Conservation (phyloP, 2,888 invertebrate genomes). For the Folsomia candida region DNA sequence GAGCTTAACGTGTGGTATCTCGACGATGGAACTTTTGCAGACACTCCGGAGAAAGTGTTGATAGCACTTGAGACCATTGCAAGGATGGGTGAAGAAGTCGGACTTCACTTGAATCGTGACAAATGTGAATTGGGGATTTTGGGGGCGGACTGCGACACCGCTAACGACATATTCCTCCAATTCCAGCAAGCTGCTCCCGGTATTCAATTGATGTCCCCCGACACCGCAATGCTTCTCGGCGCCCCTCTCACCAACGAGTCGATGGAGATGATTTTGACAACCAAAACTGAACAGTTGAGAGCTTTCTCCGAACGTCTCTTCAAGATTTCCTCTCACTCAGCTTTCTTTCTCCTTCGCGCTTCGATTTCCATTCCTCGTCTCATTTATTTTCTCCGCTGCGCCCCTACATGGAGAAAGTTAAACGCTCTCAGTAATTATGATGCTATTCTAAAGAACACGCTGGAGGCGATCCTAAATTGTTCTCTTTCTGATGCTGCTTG, state of each 20-base stretch:
- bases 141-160: too few species aligned
- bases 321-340: not conserved
- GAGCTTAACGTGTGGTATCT: too few species aligned
- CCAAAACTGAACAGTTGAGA: not conserved
- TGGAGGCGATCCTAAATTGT: not conserved
- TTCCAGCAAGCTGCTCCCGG: too few species aligned
- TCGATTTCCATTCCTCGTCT: too few species aligned
- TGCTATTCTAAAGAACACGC: not conserved
- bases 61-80: too few species aligned
- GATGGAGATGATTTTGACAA: not conserved
- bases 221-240: not conserved
- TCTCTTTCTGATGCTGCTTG: not conserved
- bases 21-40: too few species aligned
- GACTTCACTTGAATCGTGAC: too few species aligned
- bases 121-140: too few species aligned
- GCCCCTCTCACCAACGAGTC: not conserved
- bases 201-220: not conserved
- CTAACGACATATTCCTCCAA: too few species aligned
- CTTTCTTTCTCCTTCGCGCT: not conserved
- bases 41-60: too few species aligned
- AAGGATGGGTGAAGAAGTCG: too few species aligned
- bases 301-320: not conserved
- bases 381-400: too few species aligned
- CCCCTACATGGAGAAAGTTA: not conserved
- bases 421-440: not conserved